Percentiles rank a stretch among this genome's conserved stretches.
These are phyloP conservation scores for Bombus balteatus DNA, from an alignment of 1,140 invertebrate genomes.

Conservation along the genomic window DNA sequence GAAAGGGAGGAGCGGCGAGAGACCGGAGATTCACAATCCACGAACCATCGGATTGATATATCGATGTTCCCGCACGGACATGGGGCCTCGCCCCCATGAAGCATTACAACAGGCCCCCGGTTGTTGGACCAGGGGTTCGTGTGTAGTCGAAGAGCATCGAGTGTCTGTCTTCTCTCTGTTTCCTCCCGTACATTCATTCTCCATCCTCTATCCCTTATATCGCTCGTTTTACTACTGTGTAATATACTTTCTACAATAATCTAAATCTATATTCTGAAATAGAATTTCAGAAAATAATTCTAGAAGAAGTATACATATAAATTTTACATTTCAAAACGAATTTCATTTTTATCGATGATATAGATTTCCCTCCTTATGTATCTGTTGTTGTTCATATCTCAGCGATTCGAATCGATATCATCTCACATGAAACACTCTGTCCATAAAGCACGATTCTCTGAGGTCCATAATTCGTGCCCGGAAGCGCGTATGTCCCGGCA, in stretches of 20 bases:
- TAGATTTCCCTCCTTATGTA: not conserved
- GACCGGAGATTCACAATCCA: constrained; percentile 49
- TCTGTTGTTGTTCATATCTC: not conserved
- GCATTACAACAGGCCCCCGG: constrained; percentile 44
- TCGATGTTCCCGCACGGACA: constrained; percentile 46
- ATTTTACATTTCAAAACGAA: not conserved
- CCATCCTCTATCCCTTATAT: constrained; percentile 1
- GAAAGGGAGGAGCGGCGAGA: constrained; percentile 43
- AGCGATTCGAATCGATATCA: constrained; percentile 12
- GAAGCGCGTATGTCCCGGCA: constrained; percentile 30
- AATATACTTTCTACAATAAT: constrained; percentile 5
- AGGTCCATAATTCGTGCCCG: constrained; percentile 42
- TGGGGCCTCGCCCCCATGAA: constrained; percentile 46
- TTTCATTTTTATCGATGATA: not conserved
- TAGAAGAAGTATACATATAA: not conserved
- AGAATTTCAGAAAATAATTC: not conserved
- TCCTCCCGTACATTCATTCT: constrained; percentile 39
- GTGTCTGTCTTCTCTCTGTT: constrained; percentile 55
- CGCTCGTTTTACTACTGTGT: not conserved
- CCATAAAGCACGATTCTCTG: constrained; percentile 7
- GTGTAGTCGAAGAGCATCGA: constrained; percentile 50
- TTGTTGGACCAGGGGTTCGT: constrained; percentile 47
- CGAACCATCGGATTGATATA: constrained; percentile 52
- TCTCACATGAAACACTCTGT: not conserved
- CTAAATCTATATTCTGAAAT: not conserved